Percentiles rank a stretch among this genome's conserved stretches.
These are phyloP conservation scores for Heliopora coerulea DNA, from an alignment of 92 coral and sea anemone species.

Conservation along the genomic window DNA sequence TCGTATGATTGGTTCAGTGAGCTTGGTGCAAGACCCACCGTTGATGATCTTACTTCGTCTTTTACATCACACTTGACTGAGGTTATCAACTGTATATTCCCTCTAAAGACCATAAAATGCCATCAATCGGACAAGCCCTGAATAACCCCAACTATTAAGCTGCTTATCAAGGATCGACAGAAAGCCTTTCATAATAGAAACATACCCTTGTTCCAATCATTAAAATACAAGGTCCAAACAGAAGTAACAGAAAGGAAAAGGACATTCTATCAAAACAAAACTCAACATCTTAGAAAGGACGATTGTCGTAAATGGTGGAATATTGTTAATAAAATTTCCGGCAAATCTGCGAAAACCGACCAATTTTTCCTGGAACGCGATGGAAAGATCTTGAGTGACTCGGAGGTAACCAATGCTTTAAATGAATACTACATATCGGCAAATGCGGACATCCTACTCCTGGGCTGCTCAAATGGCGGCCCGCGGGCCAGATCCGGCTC, in stretches of 20 bases:
- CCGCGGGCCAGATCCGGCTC: too few species aligned
- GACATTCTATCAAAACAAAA: slow-evolving; percentile 12
- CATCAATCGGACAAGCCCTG: slow-evolving; percentile 28
- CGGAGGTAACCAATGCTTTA: slow-evolving; percentile 17
- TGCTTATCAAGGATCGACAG: slow-evolving; percentile 39
- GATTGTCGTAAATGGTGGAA: slow-evolving; percentile 37
- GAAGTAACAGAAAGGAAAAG: slow-evolving; percentile 17
- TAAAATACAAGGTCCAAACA: background rate
- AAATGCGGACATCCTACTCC: slow-evolving; percentile 40
- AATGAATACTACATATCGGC: slow-evolving; percentile 35
- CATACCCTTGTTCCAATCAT: slow-evolving; percentile 3
- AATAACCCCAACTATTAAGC: slow-evolving; percentile 40
- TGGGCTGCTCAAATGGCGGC: too few species aligned
- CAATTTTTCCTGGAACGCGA: slow-evolving; percentile 8
- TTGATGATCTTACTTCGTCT: slow-evolving; percentile 32
- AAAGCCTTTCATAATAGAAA: slow-evolving; percentile 24
- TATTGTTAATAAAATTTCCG: slow-evolving; percentile 26
- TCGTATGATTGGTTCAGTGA: slow-evolving; percentile 38
- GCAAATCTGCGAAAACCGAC: slow-evolving; percentile 14
- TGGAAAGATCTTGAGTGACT: slow-evolving; percentile 13
- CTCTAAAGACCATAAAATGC: background rate
- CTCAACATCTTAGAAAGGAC: slow-evolving; percentile 13
- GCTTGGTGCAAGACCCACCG: slow-evolving; percentile 19
- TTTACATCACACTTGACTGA: slow-evolving; percentile 25
- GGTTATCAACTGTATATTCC: slow-evolving; percentile 37